Conservation (phyloP, 2,113 vertebrate species). For the Hippocampus barbouri region DNA sequence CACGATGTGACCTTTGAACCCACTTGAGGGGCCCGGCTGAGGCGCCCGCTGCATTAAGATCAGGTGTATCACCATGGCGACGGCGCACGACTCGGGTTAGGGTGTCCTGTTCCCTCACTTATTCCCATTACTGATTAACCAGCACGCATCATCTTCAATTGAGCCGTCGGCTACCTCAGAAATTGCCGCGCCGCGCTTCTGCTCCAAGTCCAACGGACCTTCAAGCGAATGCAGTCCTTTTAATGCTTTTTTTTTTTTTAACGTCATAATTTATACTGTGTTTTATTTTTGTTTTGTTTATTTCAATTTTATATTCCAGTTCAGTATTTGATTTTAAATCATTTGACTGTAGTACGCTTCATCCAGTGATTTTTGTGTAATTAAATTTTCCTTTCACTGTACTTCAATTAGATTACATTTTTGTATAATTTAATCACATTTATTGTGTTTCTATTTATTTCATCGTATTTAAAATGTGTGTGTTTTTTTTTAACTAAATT, state of each 20-base stretch:
- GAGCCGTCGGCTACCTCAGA: conserved; percentile 7
- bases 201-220: neutral
- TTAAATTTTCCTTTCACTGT: no score
- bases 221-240: neutral
- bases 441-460: no score
- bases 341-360: no score
- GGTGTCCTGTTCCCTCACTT: conserved; percentile 54
- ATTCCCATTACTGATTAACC: conserved; percentile 54
- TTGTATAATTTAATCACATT: no score
- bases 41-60: conserved; percentile 10
- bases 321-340: no score
- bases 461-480: no score
- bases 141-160: conserved; percentile 26
- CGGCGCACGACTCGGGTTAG: conserved; percentile 13
- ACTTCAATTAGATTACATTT: no score
- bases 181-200: neutral
- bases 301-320: no score
- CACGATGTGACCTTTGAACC: conserved; percentile 36
- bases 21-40: neutral
- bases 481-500: no score
- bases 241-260: neutral
- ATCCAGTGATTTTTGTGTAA: no score
- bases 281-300: no score
- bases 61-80: conserved; percentile 38
- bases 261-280: no score